Evolutionary conservation across 2,113 vertebrate species (phyloP).

Genomic region (Ammospiza nelsoni): DNA sequence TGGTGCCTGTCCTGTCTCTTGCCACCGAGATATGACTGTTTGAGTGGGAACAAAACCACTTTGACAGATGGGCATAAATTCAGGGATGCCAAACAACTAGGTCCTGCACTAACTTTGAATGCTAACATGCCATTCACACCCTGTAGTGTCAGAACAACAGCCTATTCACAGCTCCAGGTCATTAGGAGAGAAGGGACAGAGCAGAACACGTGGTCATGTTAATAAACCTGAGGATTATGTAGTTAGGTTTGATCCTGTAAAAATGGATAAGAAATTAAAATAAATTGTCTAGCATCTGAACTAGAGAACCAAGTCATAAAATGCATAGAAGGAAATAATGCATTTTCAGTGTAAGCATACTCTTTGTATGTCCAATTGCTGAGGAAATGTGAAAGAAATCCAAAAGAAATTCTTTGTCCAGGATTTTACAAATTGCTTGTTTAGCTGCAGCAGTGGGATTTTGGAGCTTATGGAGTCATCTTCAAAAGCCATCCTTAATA

Average conservation of each 20-base stretch:
- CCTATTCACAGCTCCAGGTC: constrained; percentile 4
- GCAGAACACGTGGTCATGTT: neutral
- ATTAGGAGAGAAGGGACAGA: neutral
- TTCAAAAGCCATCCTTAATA: neutral
- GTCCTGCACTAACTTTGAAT: constrained; percentile 23
- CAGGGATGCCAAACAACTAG: constrained; percentile 19
- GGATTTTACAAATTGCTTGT: neutral
- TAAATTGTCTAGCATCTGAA: neutral
- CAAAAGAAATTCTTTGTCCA: neutral
- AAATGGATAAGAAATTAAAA: neutral
- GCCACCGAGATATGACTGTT: neutral
- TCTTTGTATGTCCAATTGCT: neutral
- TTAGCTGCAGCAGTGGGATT: neutral
- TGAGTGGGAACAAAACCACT: constrained; percentile 37
- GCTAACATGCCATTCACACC: neutral
- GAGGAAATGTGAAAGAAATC: neutral
- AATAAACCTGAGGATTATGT: neutral
- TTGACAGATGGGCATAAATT: constrained; percentile 36
- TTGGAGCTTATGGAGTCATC: neutral
- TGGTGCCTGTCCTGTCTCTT: constrained; percentile 1
- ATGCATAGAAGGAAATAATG: neutral
- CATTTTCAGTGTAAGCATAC: neutral
- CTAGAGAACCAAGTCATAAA: neutral
- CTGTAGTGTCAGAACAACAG: constrained; percentile 4
- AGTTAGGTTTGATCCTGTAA: neutral